Evolutionary conservation across 2,888 invertebrate genomes (phyloP), one percentile per base, ranked within the genome.

Genomic region (Torymus aiolomorphi): DNA sequence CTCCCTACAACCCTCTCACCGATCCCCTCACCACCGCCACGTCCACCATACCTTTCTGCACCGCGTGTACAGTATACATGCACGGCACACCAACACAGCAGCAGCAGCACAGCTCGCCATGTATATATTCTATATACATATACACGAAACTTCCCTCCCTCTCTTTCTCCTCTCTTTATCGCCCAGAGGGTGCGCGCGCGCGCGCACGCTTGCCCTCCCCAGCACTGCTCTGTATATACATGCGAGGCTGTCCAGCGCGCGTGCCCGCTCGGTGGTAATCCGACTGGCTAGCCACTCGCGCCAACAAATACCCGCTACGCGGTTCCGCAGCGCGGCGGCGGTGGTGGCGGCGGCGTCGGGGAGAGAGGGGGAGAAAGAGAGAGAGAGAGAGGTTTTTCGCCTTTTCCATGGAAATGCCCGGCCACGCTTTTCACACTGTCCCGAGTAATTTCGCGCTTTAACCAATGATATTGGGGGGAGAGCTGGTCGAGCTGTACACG

Each of bases 231-330:
- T 42, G 42, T 42, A 18, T 8, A 51, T 16, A 31, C 70, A 2
- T 18, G 49, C 10, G 20, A 1, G 5, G 52, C 56, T 14, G 75
- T 74, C 67, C 74, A 69, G 66, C 80, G 49, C 73, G 74, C 83
- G 85, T 18, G 12, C 84, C 83, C 84, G 78, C 85, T 84, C 87
- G 85, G 88, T 88, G 89, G 89, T 90, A 90, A 89, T 90, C 90
- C 89, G 89, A 88, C 89, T 89, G 90, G 89, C 89, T 89, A 89
- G 89, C 90, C 89, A 88, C 89, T 89, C 89, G 88, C 89, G 89
- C 90, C 89, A 88, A 89, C 89, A 89, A 89, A 89, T 89, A 88
- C 88, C 88, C 87, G 86, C 87, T 87, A 80, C 80, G 81, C 67
- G 77, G 77, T 77, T 71, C 80, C 76, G 57, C 78, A 75, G 79